Percentiles rank a stretch among this genome's conserved stretches.
phyloP scores from a whole-genome alignment of 1,140 invertebrate genomes.

The Meloidogyne hapla region DNA sequence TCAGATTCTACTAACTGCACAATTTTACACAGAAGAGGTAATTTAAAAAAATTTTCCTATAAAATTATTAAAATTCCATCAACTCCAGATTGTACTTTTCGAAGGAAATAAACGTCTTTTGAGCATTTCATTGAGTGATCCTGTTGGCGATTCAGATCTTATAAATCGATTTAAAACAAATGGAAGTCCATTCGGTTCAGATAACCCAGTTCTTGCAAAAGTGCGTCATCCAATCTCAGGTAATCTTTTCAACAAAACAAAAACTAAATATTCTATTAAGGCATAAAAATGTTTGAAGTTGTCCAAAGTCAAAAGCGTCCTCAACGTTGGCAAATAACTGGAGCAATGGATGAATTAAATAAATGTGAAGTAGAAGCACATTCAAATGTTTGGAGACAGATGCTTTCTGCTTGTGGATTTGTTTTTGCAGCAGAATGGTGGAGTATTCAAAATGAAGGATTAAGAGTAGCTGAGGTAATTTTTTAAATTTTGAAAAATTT shows the following conservation, averaged over 20 bases:
- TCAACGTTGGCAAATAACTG: conserved; percentile 45
- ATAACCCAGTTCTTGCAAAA: conserved; percentile 44
- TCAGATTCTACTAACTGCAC: conserved; percentile 43
- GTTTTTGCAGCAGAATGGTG: conserved; percentile 51
- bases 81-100: conserved; percentile 50
- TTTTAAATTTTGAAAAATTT: not conserved
- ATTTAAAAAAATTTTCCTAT: not conserved
- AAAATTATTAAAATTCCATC: not conserved
- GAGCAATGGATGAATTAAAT: conserved; percentile 43
- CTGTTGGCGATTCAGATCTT: conserved; percentile 23
- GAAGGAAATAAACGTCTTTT: conserved; percentile 54
- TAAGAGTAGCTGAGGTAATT: conserved; percentile 38
- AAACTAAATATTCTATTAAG: conserved; percentile 22
- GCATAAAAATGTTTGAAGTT: conserved; percentile 56
- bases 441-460: conserved; percentile 49
- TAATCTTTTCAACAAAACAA: conserved; percentile 14
- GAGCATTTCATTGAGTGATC: conserved; percentile 47
- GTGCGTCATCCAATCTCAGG: conserved; percentile 56
- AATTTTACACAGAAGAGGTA: conserved; percentile 54
- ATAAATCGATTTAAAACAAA: conserved; percentile 8
- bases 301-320: conserved; percentile 38
- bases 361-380: conserved; percentile 48
- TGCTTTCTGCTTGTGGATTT: conserved; percentile 46
- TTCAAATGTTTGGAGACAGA: conserved; percentile 43
- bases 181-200: not conserved